phyloP scores from a whole-genome alignment of 2,888 invertebrate genomes.

The Epirrhoe alternata region DNA sequence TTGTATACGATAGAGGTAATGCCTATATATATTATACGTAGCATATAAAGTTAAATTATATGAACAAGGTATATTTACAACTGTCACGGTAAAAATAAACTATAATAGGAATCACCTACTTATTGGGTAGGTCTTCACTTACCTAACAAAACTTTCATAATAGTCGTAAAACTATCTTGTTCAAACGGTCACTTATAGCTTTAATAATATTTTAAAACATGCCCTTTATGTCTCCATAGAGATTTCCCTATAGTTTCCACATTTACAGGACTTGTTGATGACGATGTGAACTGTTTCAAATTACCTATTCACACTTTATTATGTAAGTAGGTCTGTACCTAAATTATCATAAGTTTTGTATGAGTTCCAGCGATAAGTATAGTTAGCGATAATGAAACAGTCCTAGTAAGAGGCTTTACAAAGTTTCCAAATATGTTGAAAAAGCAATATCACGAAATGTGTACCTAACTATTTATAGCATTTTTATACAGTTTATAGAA shows the following conservation, averaged over 20 bases:
- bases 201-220: not conserved
- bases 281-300: not conserved
- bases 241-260: not conserved
- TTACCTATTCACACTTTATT: not conserved
- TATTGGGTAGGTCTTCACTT: not conserved
- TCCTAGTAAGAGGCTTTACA: not conserved
- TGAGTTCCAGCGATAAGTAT: not conserved
- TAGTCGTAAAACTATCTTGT: not conserved
- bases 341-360: constrained; percentile 1
- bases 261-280: not conserved
- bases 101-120: not conserved
- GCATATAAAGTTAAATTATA: constrained; percentile 13
- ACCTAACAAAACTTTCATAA: not conserved
- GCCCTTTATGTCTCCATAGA: not conserved
- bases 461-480: constrained; percentile 21
- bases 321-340: not conserved
- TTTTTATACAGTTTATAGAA: constrained; percentile 31
- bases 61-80: constrained; percentile 6
- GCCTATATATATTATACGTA: constrained; percentile 20
- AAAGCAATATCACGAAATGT: constrained; percentile 25
- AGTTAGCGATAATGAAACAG: constrained; percentile 13
- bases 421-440: not conserved
- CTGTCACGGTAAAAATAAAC: not conserved
- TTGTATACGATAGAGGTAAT: constrained; percentile 45
- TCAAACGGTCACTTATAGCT: not conserved